These are phyloP conservation scores for Calliopsis andreniformis DNA, from an alignment of 1,140 invertebrate genomes.

Conservation along the genomic window DNA sequence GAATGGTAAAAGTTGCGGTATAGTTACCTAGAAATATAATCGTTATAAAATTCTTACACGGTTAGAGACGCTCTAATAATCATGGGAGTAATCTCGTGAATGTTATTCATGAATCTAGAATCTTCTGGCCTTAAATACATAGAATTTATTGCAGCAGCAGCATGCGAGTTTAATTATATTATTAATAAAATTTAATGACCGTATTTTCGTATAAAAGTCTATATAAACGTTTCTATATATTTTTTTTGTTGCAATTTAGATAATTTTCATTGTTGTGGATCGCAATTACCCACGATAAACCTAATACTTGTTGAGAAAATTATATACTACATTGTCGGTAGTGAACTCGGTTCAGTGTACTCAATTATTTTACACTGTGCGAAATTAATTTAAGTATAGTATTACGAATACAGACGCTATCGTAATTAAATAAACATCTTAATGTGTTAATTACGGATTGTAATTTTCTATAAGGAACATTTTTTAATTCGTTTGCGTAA, in stretches of 20 bases:
- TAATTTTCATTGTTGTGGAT: background rate
- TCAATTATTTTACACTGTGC: background rate
- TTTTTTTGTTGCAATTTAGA: background rate
- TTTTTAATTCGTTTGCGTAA: no score
- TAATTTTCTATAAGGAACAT: no score
- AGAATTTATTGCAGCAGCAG: background rate
- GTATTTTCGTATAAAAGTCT: background rate
- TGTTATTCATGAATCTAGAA: background rate
- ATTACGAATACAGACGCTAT: background rate
- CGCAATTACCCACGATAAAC: background rate
- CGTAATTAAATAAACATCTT: background rate
- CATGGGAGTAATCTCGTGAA: background rate
- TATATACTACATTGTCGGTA: background rate
- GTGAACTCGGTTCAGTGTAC: background rate
- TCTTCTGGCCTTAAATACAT: background rate
- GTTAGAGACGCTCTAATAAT: slow-evolving; percentile 28
- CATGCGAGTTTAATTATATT: background rate
- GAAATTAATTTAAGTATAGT: background rate
- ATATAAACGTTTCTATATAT: background rate
- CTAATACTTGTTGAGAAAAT: background rate
- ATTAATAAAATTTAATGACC: background rate
- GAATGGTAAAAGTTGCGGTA: slow-evolving; percentile 19
- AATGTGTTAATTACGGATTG: background rate
- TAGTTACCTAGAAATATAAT: slow-evolving; percentile 23
- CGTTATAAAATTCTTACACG: slow-evolving; percentile 29